Percentiles rank a stretch among this genome's conserved stretches.
phyloP scores from a whole-genome alignment of 1,140 invertebrate genomes.

The Dinothrombium tinctorium region DNA sequence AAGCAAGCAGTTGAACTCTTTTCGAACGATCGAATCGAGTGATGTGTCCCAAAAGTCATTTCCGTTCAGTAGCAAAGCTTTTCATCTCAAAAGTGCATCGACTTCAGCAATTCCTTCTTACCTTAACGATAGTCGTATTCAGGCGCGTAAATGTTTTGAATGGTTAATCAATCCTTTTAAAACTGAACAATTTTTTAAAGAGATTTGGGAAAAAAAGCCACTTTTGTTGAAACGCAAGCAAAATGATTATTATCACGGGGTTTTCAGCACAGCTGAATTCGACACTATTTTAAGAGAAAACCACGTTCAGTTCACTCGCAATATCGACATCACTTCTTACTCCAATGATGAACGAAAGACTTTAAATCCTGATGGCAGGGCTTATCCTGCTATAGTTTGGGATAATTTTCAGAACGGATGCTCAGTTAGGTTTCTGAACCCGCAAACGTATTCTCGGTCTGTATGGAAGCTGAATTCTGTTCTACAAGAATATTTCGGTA shows the following conservation, averaged over 20 bases:
- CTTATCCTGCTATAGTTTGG: constrained; percentile 54
- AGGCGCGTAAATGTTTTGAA: constrained; percentile 1
- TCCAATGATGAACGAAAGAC: constrained; percentile 50
- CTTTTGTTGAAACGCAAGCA: constrained; percentile 41
- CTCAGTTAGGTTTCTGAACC: constrained; percentile 74
- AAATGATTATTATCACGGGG: constrained; percentile 37
- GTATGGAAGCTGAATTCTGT: constrained; percentile 36
- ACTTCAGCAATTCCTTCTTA: neutral
- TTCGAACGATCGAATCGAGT: too few relatives aligned
- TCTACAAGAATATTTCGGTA: constrained; percentile 79
- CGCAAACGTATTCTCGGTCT: constrained; percentile 52
- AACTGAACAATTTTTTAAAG: neutral
- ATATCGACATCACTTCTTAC: constrained; percentile 76
- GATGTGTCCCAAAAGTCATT: too few relatives aligned
- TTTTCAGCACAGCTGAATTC: constrained; percentile 47
- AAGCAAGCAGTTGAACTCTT: too few relatives aligned
- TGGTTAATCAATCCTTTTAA: constrained; percentile 4
- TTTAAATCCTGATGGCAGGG: constrained; percentile 50
- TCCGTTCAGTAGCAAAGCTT: too few relatives aligned
- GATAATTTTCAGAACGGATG: constrained; percentile 72
- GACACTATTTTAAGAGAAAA: constrained; percentile 47
- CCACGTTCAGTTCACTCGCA: constrained; percentile 50
- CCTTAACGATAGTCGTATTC: constrained; percentile 2
- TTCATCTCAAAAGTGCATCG: too few relatives aligned
- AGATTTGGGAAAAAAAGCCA: constrained; percentile 52